These are phyloP conservation scores for Oryzias celebensis DNA, from an alignment of 2,113 vertebrate genomes.

Conservation along the genomic window DNA sequence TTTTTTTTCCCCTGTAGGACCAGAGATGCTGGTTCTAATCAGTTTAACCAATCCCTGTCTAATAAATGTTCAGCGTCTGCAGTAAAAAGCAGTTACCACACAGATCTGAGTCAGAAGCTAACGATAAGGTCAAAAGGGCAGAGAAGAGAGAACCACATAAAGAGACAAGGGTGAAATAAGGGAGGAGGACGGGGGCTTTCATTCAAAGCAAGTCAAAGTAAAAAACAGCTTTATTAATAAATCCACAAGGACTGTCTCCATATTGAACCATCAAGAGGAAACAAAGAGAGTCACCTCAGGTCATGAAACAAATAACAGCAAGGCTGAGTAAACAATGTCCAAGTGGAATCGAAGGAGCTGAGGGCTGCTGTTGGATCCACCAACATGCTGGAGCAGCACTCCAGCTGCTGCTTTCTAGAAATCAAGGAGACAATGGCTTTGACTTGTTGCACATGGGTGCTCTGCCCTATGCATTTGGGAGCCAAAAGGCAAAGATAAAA, in stretches of 20 bases:
- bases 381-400: conserved; percentile 27
- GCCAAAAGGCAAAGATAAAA: conserved; percentile 17
- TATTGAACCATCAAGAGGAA: conserved; percentile 57
- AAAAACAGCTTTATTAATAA: conserved; percentile 77
- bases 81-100: conserved; percentile 4
- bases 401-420: conserved; percentile 63
- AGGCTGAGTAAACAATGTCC: conserved; percentile 66
- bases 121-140: conserved; percentile 6
- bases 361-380: conserved; percentile 48
- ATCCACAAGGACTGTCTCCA: conserved; percentile 62
- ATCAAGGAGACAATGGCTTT: conserved; percentile 62
- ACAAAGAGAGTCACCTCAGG: conserved; percentile 56
- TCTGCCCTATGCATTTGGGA: conserved; percentile 33
- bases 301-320: conserved; percentile 65
- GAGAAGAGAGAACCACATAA: neutral
- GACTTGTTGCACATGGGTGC: conserved; percentile 26
- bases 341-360: conserved; percentile 58
- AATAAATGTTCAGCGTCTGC: neutral
- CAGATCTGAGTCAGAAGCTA: conserved; percentile 24
- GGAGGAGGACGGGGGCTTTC: conserved; percentile 26
- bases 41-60: neutral
- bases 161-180: conserved; percentile 27
- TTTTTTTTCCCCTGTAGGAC: neutral
- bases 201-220: conserved; percentile 47
- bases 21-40: neutral